Evolutionary conservation across 2,113 vertebrate species (phyloP).

Genomic region (Laticauda colubrina): DNA sequence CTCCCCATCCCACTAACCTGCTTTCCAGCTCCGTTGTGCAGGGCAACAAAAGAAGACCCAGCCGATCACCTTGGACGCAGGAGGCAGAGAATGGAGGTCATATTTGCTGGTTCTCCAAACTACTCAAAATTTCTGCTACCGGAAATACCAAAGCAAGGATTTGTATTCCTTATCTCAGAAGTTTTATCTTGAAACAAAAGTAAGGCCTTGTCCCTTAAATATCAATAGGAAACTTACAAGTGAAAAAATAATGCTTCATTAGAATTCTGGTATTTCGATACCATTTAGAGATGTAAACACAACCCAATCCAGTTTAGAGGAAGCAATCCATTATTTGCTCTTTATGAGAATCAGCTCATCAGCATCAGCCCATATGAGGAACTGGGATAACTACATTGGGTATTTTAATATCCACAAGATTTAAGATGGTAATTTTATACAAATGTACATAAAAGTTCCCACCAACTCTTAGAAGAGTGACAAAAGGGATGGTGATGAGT

Average conservation of each 20-base stretch:
- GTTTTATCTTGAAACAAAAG: neutral
- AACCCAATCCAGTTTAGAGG: neutral
- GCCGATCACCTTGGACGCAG: no score
- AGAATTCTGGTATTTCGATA: neutral
- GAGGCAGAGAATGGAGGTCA: no score
- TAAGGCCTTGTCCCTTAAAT: neutral
- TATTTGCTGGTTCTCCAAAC: no score
- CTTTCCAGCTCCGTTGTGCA: no score
- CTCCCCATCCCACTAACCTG: no score
- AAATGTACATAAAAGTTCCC: neutral
- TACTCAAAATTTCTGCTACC: no score
- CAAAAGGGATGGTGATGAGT: neutral
- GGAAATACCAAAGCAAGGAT: neutral
- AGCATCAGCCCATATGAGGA: neutral
- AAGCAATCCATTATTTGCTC: neutral
- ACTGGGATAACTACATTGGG: neutral
- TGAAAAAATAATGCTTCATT: neutral
- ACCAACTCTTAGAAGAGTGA: neutral
- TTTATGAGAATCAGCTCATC: neutral
- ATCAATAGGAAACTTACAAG: neutral
- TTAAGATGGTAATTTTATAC: neutral
- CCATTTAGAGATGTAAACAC: neutral
- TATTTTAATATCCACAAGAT: neutral
- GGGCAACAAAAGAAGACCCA: no score
- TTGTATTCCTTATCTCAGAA: neutral